A percentile compares a stretch with the other conserved stretches of the same genome.
Conservation (phyloP, 2,113 vertebrate species). For the Atrichornis clamosus region DNA sequence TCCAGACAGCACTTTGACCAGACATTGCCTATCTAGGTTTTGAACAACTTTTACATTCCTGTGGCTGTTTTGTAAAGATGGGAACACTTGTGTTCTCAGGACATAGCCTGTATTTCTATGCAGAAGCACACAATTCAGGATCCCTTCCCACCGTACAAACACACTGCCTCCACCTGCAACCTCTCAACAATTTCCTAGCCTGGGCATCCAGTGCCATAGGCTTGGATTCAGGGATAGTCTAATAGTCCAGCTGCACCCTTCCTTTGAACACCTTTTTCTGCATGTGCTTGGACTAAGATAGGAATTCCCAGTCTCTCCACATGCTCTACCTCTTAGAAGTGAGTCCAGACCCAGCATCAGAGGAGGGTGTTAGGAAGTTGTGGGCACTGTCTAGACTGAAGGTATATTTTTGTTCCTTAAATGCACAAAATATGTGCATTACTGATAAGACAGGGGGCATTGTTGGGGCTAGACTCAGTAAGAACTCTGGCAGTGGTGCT, state of each 20-base stretch:
- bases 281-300: neutral
- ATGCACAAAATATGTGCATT: fast-evolving
- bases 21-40: neutral
- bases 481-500: neutral
- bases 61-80: neutral
- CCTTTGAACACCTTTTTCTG: neutral
- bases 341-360: neutral
- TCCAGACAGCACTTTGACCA: neutral
- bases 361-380: neutral
- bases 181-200: neutral
- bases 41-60: neutral
- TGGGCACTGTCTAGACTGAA: neutral
- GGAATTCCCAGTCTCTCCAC: neutral
- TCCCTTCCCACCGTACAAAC: neutral
- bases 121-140: neutral
- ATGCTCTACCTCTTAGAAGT: fast-evolving
- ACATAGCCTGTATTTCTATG: neutral
- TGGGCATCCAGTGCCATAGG: neutral
- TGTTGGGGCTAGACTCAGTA: fast-evolving
- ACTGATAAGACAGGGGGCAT: neutral
- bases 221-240: neutral
- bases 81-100: neutral
- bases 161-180: neutral
- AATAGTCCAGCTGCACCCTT: neutral
- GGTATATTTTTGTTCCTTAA: neutral